Base-by-base conservation (phyloP, 2,888 invertebrate genomes). In the Agrilus cyanescens region DNA sequence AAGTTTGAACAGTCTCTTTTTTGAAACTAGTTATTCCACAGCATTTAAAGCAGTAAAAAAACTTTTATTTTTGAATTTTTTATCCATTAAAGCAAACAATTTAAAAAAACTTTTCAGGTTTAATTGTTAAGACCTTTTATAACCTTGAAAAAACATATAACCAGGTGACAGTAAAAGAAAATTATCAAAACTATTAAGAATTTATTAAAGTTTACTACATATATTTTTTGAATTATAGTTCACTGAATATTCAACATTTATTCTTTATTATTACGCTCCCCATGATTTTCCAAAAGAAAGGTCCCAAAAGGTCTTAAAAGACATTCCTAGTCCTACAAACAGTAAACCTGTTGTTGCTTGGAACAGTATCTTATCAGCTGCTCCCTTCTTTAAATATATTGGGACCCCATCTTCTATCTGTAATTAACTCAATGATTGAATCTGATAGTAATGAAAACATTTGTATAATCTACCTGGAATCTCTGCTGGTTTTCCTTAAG, bases 331-430 rank as follows among this genome's bases (percentile, higher is more conserved):
- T 6, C 69, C 70, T 30, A 66, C 47, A 7, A 59, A 20, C 30
- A 60, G 55, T 1, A 71, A 49, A 1, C 57, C 54, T 20, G 63
- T 49, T 2, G 72, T 72, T 2, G 60, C 10, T 12, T 62, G 59
- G 52, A 64, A 72, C 41, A 77, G 55, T 12, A 74, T 51, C 46
- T 53, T 67, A 49, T 78, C 78, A 6, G 63, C 41, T 2, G 73
- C 62, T 37, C 78, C 78, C 20, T 71, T 74, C 58, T 78, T 78
- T 53, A 78, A 59, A 65, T 72, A 73, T 3, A 78, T 69, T 1
- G 76, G 76, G 4, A 70, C 54, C 47, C 73, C 75, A 64, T 78
- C 71, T 5, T 75, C 72, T 63, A 68, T 67, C 77, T 78, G 67
- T 37, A 57, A 57, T 42, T 16, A 31, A 31, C 25, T 29, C 12